Base-by-base conservation (phyloP, 2,888 invertebrate species). In the Dynastes grantii region DNA sequence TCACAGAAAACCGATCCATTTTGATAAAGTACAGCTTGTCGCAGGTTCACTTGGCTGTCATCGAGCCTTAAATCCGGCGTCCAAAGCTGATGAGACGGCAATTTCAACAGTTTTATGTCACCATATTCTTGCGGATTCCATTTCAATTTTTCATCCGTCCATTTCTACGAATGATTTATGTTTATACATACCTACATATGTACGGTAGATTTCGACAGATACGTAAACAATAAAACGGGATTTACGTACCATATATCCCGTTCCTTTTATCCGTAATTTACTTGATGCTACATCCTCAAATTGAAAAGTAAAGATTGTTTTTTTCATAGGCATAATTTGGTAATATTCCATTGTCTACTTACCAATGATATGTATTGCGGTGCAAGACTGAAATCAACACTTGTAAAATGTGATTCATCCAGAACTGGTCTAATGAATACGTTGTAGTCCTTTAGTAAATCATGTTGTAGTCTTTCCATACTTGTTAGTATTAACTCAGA, bases 91-190 rank as follows among this genome's bases (percentile, higher is more conserved):
- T 90, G 89, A 78, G 90, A 89, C 22, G 89, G 88, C 37, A 92
- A 89, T 64, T 90, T 89, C 0, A 92, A 81, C 16, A 83, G 85
- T 0, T 88, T 87, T 0, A 92, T 89, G 6, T 90, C 90, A n/a
- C 90, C 91, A 85, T 90, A 93, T 58, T 91, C 90, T 16, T 84
- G 85, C 0, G 92, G 91, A 81, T 91, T 88, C 94, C 94, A 94
- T 0, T 88, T 87, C 83, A 94, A 87, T 80, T 91, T 92, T 13
- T 90, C 88, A 82, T 94, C 94, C 0, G 85, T 88, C 94, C 94
- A 94, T 80, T 87, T 88, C 93, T 93, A 85, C 51, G 89, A 88
- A 58, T 6, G 37, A 58, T 37, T 29, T 58, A 61, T 16, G 16
- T 68, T 65, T 65, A 11, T 29, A 76, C 40, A 29, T 45, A 45